phyloP scores from a whole-genome alignment of 2,797 vertebrate genomes.

The Catamblyrhynchus diadema region DNA sequence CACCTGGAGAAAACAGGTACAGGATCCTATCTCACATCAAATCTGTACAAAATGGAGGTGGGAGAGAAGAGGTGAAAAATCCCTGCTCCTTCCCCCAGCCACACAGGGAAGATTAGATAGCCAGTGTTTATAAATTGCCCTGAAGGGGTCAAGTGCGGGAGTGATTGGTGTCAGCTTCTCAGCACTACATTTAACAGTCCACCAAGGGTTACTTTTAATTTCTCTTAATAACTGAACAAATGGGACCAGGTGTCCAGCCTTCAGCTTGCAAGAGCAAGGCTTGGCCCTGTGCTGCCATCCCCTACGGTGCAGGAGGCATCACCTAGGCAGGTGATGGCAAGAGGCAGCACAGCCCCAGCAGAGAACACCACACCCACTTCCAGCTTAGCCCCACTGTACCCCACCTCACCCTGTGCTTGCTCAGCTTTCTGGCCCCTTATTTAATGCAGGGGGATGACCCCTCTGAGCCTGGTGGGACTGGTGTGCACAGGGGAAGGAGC shows the following conservation, averaged over 20 bases:
- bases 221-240: background rate
- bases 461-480: background rate
- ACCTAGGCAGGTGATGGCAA: background rate
- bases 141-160: background rate
- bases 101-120: background rate
- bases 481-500: background rate
- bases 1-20: background rate
- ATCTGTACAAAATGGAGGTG: background rate
- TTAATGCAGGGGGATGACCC: background rate
- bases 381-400: background rate
- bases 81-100: background rate
- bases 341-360: background rate
- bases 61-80: background rate
- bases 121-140: background rate
- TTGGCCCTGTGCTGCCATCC: background rate
- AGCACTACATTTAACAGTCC: rapidly evolving
- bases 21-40: background rate
- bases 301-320: rapidly evolving
- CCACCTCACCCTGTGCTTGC: background rate
- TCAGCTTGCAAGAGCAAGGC: background rate
- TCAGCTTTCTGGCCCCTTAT: background rate
- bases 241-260: background rate
- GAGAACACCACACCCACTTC: background rate
- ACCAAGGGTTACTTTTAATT: background rate
- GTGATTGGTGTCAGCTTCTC: background rate